A percentile compares a stretch with the other conserved stretches of the same genome.
These are phyloP conservation scores for Diglossa brunneiventris DNA, from an alignment of 2,113 vertebrate genomes.

Conservation along the genomic window DNA sequence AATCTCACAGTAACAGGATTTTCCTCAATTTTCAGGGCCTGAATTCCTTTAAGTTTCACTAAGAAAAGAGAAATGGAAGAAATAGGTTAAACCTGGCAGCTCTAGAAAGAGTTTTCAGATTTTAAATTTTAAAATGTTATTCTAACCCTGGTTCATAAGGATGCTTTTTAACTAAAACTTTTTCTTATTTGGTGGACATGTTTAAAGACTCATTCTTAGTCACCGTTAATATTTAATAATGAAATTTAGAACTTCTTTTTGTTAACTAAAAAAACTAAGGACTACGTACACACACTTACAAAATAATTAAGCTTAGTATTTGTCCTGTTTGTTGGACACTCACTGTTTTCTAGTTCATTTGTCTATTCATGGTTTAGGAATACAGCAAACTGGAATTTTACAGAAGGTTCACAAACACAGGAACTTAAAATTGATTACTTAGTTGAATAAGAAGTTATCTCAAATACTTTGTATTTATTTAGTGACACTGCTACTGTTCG, in stretches of 20 bases:
- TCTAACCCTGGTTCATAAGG: background rate
- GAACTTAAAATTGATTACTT: background rate
- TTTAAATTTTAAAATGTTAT: background rate
- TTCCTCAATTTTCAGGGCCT: background rate
- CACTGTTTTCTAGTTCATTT: background rate
- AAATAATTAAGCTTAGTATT: background rate
- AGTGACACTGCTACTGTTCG: background rate
- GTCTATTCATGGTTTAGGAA: background rate
- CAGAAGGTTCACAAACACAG: background rate
- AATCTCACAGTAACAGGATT: background rate
- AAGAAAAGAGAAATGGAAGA: background rate
- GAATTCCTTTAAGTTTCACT: background rate
- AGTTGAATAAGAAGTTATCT: background rate
- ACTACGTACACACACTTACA: fast-evolving
- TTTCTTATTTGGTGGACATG: background rate
- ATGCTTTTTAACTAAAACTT: background rate
- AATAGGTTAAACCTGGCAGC: background rate
- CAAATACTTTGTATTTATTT: background rate
- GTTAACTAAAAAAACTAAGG: background rate
- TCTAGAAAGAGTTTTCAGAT: background rate
- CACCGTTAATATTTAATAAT: background rate
- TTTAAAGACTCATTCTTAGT: background rate
- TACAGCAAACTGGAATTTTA: background rate
- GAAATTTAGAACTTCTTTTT: background rate
- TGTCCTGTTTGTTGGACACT: background rate